phyloP scores from a whole-genome alignment of 1,140 invertebrate genomes.

The Meloidogyne floridensis region DNA sequence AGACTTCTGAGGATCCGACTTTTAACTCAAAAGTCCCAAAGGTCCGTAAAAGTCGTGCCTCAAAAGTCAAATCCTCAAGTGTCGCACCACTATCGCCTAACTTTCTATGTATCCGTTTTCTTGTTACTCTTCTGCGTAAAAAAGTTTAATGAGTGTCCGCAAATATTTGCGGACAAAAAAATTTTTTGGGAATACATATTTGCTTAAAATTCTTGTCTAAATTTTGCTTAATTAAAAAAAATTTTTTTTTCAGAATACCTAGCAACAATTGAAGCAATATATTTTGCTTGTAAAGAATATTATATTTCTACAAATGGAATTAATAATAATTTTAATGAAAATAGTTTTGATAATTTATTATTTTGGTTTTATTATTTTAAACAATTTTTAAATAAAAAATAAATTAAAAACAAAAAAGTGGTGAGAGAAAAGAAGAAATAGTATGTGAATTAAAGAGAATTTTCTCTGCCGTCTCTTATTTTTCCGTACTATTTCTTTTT shows the following conservation, averaged over 20 bases:
- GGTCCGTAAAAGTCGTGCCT: too few relatives aligned
- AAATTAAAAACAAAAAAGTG: too few relatives aligned
- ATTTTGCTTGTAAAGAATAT: constrained; percentile 58
- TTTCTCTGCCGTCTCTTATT: too few relatives aligned
- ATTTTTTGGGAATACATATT: too few relatives aligned
- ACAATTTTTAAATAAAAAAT: too few relatives aligned
- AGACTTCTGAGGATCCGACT: too few relatives aligned
- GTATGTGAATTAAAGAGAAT: too few relatives aligned
- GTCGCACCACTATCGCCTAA: not conserved
- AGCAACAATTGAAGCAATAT: constrained; percentile 65
- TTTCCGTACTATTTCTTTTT: too few relatives aligned
- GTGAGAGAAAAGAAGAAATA: too few relatives aligned
- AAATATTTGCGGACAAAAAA: not conserved
- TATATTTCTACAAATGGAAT: not conserved
- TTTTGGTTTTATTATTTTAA: constrained; percentile 1
- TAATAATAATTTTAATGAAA: not conserved
- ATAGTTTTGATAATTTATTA: not conserved
- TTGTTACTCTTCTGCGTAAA: not conserved
- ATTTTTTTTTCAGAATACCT: constrained; percentile 42
- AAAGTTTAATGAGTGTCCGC: too few relatives aligned
- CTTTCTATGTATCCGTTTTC: not conserved
- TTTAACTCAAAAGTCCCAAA: too few relatives aligned
- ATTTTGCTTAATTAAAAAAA: not conserved
- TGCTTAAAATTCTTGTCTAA: not conserved
- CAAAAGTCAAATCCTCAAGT: too few relatives aligned